Base-by-base conservation (phyloP, 2,888 invertebrate species). In the Hyles lineata region DNA sequence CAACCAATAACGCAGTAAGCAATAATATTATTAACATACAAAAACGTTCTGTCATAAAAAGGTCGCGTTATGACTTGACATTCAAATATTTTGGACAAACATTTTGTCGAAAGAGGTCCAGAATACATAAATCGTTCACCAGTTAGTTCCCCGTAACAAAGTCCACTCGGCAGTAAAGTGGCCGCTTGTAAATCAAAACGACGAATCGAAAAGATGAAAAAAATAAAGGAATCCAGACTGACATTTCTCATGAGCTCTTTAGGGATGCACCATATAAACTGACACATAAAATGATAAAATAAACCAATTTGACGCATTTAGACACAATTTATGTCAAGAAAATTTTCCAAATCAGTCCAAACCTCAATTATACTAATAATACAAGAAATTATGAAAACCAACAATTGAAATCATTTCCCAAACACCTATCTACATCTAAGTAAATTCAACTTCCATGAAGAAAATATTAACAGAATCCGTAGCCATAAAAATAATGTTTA, bases 181-280 rank as follows among this genome's bases (percentile, higher is more conserved):
- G 86, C 85, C 88, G 92, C 87, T 89, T 92, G 92, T 93, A 94
- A 93, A 93, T 93, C 93, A 93, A 91, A 92, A 90, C 87, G 89
- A 90, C 86, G 87, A 90, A 90, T 91, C 87, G 87, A 92, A 92
- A 91, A 92, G 87, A 88, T 85, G 83, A 86, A 87, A 87, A 88
- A 87, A 86, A 86, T 84, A 89, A 87, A 90, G 87, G 88, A 87
- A 85, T 88, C 86, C 84, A 85, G 84, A 82, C 85, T 84, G 86
- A 89, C 89, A 86, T 88, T 88, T 89, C 89, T 89, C 84, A 84
- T 84, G 83, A 84, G 83, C 83, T 80, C 80, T 83, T 70, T 86
- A 90, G 90, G 87, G 89, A 85, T 77, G 90, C 74, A 80, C 79
- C 79, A 75, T 75, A 59, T 32, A 29, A 55, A 55, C 25, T 52